Conservation (phyloP, 2,888 invertebrate genomes). For the Drosophila formosana region DNA sequence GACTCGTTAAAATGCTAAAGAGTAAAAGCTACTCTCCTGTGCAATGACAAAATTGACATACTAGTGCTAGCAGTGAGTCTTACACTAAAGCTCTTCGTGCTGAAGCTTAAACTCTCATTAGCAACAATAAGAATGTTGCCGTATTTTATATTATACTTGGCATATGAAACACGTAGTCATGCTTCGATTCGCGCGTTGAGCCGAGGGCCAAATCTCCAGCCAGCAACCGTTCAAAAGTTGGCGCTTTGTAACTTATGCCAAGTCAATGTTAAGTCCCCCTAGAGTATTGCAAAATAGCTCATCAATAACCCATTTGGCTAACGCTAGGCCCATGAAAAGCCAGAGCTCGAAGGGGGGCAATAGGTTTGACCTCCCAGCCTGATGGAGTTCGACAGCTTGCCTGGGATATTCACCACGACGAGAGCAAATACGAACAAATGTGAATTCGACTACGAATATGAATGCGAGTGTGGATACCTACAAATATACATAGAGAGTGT, state of each 20-base stretch:
- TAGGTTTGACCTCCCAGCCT: slow-evolving; percentile 6
- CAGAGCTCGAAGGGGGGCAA: slow-evolving; percentile 4
- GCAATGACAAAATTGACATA: slow-evolving; percentile 7
- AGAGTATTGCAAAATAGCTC: slow-evolving; percentile 73
- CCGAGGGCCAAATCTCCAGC: slow-evolving; percentile 27
- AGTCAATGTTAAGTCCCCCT: slow-evolving; percentile 53
- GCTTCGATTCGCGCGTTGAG: slow-evolving; percentile 55
- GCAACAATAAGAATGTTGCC: slow-evolving; percentile 46
- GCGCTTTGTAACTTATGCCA: slow-evolving; percentile 58
- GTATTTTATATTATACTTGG: neutral
- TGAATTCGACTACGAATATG: slow-evolving; percentile 4
- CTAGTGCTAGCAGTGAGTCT: slow-evolving; percentile 1
- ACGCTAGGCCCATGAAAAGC: slow-evolving; percentile 57
- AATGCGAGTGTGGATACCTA: slow-evolving; percentile 21
- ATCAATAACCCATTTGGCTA: slow-evolving; percentile 77
- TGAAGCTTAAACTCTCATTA: slow-evolving; percentile 55
- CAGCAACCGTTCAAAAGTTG: slow-evolving; percentile 44
- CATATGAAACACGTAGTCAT: slow-evolving; percentile 45
- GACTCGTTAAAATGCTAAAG: slow-evolving; percentile 45
- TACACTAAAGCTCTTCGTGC: neutral
- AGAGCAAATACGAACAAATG: neutral
- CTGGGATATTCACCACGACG: slow-evolving; percentile 3
- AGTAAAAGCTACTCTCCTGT: slow-evolving; percentile 29
- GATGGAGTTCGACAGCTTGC: slow-evolving; percentile 39
- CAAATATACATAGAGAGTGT: slow-evolving; percentile 3